Evolutionary conservation across 2,888 invertebrate genomes (phyloP).

Genomic region (Bellardia bayeri): DNA sequence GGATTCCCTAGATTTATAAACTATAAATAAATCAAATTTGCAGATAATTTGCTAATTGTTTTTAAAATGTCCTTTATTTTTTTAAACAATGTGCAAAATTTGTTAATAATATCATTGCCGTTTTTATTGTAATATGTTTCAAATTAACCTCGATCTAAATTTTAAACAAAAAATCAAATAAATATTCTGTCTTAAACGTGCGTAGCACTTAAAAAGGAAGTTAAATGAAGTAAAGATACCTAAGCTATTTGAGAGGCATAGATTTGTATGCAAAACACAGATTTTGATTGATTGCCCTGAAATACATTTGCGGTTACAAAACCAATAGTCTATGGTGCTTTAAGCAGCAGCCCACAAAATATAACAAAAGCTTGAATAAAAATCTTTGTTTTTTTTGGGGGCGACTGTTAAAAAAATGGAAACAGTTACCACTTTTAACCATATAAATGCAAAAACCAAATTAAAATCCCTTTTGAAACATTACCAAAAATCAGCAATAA

Average conservation of each 20-base stretch:
- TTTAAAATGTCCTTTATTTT: not conserved
- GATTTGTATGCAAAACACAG: slow-evolving; percentile 70
- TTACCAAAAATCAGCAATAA: slow-evolving; percentile 20
- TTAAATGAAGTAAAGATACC: slow-evolving; percentile 15
- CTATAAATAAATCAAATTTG: not conserved
- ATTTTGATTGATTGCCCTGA: slow-evolving; percentile 70
- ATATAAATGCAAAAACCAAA: not conserved
- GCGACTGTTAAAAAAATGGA: slow-evolving; percentile 19
- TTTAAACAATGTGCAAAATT: slow-evolving; percentile 3
- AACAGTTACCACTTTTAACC: not conserved
- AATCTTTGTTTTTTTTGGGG: not conserved
- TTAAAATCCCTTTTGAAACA: slow-evolving; percentile 50
- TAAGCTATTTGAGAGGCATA: slow-evolving; percentile 30
- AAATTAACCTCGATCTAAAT: slow-evolving; percentile 73
- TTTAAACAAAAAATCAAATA: slow-evolving; percentile 17
- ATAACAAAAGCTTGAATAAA: slow-evolving; percentile 38
- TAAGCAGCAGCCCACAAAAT: not conserved
- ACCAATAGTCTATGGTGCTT: not conserved
- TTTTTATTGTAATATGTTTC: slow-evolving; percentile 15
- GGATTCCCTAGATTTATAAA: no score
- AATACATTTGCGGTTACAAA: slow-evolving; percentile 14
- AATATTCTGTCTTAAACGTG: slow-evolving; percentile 56
- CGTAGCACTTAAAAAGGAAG: slow-evolving; percentile 57
- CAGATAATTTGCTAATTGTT: not conserved
- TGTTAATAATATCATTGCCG: not conserved